Conservation (phyloP, 2,888 invertebrate species). For the Diarsia dahlii region DNA sequence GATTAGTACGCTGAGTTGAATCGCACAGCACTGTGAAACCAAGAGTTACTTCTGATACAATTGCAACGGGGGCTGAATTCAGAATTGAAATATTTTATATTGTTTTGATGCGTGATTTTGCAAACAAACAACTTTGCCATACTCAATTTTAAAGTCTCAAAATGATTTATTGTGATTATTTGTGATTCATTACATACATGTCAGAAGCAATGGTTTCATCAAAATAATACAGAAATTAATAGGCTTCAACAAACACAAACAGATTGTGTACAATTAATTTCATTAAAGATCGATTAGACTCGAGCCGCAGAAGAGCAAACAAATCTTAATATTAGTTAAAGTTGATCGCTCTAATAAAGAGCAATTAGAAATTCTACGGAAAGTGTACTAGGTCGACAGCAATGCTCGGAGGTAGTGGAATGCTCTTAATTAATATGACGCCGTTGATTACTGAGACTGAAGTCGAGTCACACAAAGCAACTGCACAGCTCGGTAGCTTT, state of each 20-base stretch:
- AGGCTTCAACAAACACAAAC: background rate
- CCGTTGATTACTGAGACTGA: constrained; percentile 39
- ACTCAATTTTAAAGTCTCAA: background rate
- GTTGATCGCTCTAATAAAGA: constrained; percentile 36
- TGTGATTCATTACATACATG: background rate
- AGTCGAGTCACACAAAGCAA: constrained; percentile 29
- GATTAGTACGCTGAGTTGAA: constrained; percentile 38
- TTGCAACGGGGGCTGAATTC: constrained; percentile 19
- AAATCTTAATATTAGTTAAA: constrained; percentile 12
- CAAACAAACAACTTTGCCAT: background rate
- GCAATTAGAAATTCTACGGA: constrained; percentile 34
- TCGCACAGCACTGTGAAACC: background rate
- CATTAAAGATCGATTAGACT: background rate
- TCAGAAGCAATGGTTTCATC: background rate
- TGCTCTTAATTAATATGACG: constrained; percentile 52
- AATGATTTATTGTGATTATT: background rate
- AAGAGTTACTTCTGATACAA: constrained; percentile 29
- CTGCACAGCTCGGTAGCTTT: constrained; percentile 27
- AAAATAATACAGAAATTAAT: constrained; percentile 6
- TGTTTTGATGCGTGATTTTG: background rate
- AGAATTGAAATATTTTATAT: background rate
- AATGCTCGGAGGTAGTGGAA: constrained; percentile 35
- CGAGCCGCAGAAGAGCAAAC: constrained; percentile 6
- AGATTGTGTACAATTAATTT: constrained; percentile 17
- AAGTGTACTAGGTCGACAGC: constrained; percentile 39